Conservation (phyloP, 2,113 vertebrate genomes). For the Polypterus bichir region DNA sequence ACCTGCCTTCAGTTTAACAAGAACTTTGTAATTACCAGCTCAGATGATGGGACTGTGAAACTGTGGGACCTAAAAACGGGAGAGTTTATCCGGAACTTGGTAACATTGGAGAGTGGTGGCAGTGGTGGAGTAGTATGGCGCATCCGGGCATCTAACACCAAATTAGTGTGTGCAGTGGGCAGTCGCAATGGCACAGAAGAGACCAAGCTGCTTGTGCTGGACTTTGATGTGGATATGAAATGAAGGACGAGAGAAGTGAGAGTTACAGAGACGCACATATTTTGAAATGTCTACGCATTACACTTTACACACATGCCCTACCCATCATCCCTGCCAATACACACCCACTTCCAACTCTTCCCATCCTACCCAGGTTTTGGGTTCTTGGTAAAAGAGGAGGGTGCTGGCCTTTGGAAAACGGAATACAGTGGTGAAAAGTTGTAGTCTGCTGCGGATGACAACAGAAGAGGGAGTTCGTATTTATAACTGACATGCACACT, state of each 20-base stretch:
- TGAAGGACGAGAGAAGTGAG: conserved; percentile 55
- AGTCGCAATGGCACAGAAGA: conserved; percentile 97
- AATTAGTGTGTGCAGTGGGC: conserved; percentile 94
- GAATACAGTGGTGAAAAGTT: conserved; percentile 50
- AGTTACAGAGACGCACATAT: conserved; percentile 47
- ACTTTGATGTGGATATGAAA: conserved; percentile 99
- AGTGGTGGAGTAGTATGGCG: conserved; percentile 96
- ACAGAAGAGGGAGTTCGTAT: conserved; percentile 40
- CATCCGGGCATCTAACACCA: conserved; percentile 96
- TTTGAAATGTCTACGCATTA: conserved; percentile 20
- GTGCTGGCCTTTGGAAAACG: conserved; percentile 60
- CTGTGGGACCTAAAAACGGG: conserved; percentile 98
- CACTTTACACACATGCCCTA: conserved; percentile 38
- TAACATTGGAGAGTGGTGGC: conserved; percentile 95
- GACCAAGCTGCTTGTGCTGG: conserved; percentile 98
- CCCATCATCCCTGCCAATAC: conserved; percentile 28
- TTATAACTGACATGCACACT: conserved; percentile 46
- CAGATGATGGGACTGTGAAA: conserved; percentile 96
- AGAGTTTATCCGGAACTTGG: conserved; percentile 98
- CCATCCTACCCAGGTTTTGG: conserved; percentile 46
- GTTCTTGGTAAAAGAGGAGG: conserved; percentile 54
- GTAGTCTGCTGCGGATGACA: conserved; percentile 52
- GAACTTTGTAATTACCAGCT: conserved; percentile 99
- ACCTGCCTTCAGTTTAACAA: conserved; percentile 99
- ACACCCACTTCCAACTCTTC: conserved; percentile 16